Evolutionary conservation across 2,113 vertebrate species (phyloP).

Genomic region (Microtus oregoni): DNA sequence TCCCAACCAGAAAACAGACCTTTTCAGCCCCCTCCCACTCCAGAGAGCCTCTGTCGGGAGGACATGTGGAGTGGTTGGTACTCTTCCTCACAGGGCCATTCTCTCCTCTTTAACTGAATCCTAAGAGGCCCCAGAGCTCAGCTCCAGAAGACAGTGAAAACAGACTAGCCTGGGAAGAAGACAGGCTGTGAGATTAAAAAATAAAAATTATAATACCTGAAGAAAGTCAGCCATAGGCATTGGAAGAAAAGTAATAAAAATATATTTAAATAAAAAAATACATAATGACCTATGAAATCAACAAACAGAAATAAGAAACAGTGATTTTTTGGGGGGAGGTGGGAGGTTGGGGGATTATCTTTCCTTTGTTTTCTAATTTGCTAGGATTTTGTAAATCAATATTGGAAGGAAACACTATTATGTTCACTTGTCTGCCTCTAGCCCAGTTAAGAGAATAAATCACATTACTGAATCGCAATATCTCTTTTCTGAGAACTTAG

Average conservation of each 20-base stretch:
- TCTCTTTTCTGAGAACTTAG: constrained; percentile 1
- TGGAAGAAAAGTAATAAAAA: background rate
- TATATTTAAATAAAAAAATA: background rate
- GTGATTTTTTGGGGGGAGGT: too few species aligned
- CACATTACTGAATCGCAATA: background rate
- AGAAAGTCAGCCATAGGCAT: background rate
- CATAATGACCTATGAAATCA: background rate
- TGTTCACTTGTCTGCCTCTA: background rate
- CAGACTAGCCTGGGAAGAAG: background rate
- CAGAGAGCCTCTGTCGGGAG: too few species aligned
- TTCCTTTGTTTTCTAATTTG: background rate
- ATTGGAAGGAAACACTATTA: background rate
- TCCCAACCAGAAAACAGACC: background rate
- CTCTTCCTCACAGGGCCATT: too few species aligned
- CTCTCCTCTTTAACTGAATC: background rate
- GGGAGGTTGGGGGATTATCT: background rate
- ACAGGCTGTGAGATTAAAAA: background rate
- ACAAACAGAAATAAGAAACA: background rate
- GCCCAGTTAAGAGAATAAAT: background rate
- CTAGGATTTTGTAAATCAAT: background rate
- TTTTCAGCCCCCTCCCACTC: rapidly evolving
- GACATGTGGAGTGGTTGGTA: rapidly evolving
- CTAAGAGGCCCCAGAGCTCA: background rate
- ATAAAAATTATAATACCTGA: background rate
- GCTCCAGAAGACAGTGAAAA: background rate